A percentile compares a stretch with the other conserved stretches of the same genome.
phyloP scores from a whole-genome alignment of 2,113 vertebrate genomes.

The Erpornis zantholeuca region DNA sequence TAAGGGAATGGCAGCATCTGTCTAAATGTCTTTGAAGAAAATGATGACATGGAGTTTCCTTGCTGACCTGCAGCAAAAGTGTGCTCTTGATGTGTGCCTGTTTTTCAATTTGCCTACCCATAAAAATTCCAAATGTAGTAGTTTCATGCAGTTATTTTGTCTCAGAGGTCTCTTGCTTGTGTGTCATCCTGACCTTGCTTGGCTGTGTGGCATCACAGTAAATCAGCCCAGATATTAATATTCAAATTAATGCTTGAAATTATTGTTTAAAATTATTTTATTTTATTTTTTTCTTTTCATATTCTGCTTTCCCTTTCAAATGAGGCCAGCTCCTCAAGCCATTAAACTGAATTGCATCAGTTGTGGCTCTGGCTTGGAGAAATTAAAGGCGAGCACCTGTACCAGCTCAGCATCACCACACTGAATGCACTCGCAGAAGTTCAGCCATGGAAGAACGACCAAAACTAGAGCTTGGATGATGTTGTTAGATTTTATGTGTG shows the following conservation, averaged over 20 bases:
- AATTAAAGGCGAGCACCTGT: neutral
- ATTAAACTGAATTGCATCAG: constrained; percentile 38
- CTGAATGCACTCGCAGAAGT: neutral
- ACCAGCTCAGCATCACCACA: neutral
- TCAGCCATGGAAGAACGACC: neutral
- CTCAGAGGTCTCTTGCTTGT: neutral
- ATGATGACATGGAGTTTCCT: neutral
- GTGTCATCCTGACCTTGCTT: neutral
- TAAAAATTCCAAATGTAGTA: neutral
- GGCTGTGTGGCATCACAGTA: neutral
- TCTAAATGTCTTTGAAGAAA: constrained; percentile 49
- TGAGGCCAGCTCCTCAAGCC: constrained; percentile 25
- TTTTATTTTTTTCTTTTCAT: neutral
- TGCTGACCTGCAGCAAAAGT: constrained; percentile 31
- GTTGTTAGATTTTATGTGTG: neutral
- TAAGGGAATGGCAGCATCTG: neutral
- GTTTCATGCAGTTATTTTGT: neutral
- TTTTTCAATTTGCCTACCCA: neutral
- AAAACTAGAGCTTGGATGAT: neutral
- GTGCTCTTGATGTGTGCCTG: constrained; percentile 9
- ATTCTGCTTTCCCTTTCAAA: constrained; percentile 35
- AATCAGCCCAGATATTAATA: neutral
- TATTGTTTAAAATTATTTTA: neutral
- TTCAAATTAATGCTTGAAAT: neutral
- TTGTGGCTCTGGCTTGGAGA: neutral